These are phyloP conservation scores for Andrena dorsata DNA, from an alignment of 2,888 invertebrate genomes.

Conservation along the genomic window DNA sequence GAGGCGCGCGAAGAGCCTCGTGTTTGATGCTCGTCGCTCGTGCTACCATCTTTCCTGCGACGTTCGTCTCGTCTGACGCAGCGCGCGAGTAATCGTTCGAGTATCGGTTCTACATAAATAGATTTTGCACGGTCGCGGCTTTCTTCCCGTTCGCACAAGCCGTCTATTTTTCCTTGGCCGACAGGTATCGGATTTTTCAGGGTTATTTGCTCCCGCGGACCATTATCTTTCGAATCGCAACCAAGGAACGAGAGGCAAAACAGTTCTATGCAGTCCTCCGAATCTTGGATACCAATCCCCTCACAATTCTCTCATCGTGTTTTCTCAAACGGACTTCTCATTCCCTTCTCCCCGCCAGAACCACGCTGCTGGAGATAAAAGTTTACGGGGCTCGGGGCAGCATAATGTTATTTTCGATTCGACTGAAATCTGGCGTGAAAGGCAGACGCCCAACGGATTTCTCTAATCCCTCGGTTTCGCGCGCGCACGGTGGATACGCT, in stretches of 20 bases:
- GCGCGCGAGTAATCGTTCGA: constrained; percentile 36
- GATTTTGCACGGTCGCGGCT: constrained; percentile 63
- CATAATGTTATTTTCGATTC: background rate
- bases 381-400: background rate
- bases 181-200: constrained; percentile 59
- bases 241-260: constrained; percentile 22
- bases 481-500: too few species aligned
- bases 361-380: too few species aligned
- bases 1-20: constrained; percentile 18
- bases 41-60: constrained; percentile 44
- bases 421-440: constrained; percentile 1
- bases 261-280: constrained; percentile 9
- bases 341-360: background rate
- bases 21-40: constrained; percentile 25
- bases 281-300: constrained; percentile 8
- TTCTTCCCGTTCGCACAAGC: constrained; percentile 41
- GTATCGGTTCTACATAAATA: constrained; percentile 73
- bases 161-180: constrained; percentile 55
- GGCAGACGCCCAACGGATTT: background rate
- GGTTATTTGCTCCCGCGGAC: constrained; percentile 49
- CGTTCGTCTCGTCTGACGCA: constrained; percentile 29
- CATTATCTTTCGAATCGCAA: constrained; percentile 45
- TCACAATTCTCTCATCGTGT: background rate
- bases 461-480: background rate
- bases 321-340: background rate